Percentiles rank a stretch among this genome's conserved stretches.
Conservation (phyloP, 2,113 vertebrate species). For the Tenrec ecaudatus region DNA sequence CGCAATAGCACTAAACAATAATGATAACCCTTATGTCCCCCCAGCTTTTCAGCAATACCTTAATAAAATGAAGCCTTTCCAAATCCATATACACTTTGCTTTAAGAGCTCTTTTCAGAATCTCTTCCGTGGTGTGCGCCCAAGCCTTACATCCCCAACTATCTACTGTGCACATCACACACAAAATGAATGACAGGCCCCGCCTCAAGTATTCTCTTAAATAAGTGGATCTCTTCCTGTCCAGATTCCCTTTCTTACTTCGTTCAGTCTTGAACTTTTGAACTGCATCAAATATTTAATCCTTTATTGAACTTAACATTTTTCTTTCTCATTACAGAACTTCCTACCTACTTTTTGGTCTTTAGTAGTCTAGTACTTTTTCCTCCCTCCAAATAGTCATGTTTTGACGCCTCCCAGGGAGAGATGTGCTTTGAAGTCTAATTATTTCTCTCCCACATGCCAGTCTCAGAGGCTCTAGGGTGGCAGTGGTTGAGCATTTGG, state of each 20-base stretch:
- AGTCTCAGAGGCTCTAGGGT: neutral
- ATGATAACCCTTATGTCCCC: neutral
- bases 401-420: slow-evolving; percentile 16
- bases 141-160: neutral
- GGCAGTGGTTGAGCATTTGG: neutral
- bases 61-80: slow-evolving; percentile 26
- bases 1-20: neutral
- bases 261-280: slow-evolving; percentile 44
- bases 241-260: neutral
- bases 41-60: neutral
- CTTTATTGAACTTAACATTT: neutral
- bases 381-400: neutral
- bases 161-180: neutral
- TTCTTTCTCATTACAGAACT: slow-evolving; percentile 1
- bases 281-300: slow-evolving; percentile 12
- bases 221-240: neutral
- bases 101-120: neutral
- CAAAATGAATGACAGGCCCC: neutral
- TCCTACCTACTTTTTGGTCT: slow-evolving; percentile 16
- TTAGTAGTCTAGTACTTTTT: neutral
- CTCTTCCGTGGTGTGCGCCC: neutral
- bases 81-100: slow-evolving; percentile 11
- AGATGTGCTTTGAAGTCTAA: slow-evolving; percentile 9
- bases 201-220: neutral
- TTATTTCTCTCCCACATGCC: slow-evolving; percentile 8